Percentiles rank a stretch among this genome's conserved stretches.
These are phyloP conservation scores for Magallana ariakensis DNA, from an alignment of 1,140 invertebrate genomes.

Conservation along the genomic window DNA sequence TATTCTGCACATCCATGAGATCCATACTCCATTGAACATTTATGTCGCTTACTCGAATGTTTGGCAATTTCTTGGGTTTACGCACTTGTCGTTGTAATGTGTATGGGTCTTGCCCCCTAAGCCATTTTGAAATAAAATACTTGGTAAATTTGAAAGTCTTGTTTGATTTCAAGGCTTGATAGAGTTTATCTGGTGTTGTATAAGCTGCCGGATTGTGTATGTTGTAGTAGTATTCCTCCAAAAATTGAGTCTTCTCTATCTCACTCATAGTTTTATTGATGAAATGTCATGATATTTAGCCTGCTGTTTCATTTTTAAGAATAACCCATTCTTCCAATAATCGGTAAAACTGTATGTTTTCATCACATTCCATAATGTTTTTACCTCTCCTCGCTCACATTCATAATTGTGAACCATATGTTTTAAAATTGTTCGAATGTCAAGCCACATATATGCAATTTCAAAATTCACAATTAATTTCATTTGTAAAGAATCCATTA, in stretches of 20 bases:
- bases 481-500: conserved; percentile 29
- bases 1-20: conserved; percentile 16
- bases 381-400: background rate
- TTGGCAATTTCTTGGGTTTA: background rate
- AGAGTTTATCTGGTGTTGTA: background rate
- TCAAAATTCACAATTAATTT: background rate
- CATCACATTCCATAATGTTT: background rate
- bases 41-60: background rate
- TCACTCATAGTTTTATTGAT: background rate
- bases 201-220: conserved; percentile 4
- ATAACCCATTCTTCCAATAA: background rate
- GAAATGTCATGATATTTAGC: background rate
- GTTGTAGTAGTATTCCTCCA: conserved; percentile 30
- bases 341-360: background rate
- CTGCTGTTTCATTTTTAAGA: background rate
- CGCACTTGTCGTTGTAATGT: conserved; percentile 2
- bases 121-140: conserved; percentile 38
- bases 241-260: background rate
- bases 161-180: conserved; percentile 19
- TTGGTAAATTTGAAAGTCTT: background rate
- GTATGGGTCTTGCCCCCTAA: conserved; percentile 27
- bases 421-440: background rate
- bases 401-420: background rate
- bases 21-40: conserved; percentile 33
- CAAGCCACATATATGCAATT: background rate